phyloP scores from a whole-genome alignment of 2,113 vertebrate genomes.

The Nesogale talazaci region DNA sequence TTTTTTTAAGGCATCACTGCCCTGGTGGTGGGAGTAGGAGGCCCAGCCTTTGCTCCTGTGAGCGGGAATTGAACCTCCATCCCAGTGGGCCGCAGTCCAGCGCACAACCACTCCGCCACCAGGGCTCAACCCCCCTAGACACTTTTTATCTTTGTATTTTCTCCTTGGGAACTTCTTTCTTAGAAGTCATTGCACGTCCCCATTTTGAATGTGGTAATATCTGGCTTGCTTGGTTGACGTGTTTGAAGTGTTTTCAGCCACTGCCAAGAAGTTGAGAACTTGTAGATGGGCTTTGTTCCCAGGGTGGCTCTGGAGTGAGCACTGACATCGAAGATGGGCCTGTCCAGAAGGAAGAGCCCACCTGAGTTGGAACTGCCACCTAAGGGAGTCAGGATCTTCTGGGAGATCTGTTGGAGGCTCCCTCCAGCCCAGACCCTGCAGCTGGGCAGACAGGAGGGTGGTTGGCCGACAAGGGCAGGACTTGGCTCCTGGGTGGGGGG shows the following conservation, averaged over 20 bases:
- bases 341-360: not conserved
- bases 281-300: not conserved
- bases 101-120: too few relatives aligned
- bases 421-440: not conserved
- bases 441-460: not conserved
- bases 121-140: too few relatives aligned
- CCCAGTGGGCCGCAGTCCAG: too few relatives aligned
- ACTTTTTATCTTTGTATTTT: not conserved
- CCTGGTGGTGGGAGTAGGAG: too few relatives aligned
- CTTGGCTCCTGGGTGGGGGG: too few relatives aligned
- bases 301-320: not conserved
- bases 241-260: conserved; percentile 15
- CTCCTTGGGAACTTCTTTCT: conserved; percentile 13
- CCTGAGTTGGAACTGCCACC: not conserved
- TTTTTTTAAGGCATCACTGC: too few relatives aligned
- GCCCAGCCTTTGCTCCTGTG: too few relatives aligned
- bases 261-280: conserved; percentile 36
- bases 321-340: not conserved
- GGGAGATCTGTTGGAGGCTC: not conserved
- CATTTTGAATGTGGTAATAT: conserved; percentile 45
- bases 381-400: not conserved
- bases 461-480: not conserved
- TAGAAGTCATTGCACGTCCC: conserved; percentile 31
- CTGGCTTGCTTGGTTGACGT: conserved; percentile 38
- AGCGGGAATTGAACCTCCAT: too few relatives aligned